Base-by-base conservation (phyloP, 2,888 invertebrate species). In the Altica lythri region DNA sequence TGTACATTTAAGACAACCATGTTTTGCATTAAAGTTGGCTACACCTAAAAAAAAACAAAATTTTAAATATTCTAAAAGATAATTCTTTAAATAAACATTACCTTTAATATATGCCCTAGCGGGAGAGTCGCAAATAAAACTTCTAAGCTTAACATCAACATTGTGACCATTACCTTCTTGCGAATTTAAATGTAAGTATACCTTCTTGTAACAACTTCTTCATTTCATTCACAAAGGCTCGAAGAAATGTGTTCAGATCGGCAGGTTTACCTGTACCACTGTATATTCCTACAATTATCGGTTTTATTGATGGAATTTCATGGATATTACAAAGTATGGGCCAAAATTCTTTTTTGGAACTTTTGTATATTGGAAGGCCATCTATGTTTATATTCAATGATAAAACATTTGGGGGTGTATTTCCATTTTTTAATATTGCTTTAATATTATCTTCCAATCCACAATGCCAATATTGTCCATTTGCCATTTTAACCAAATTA, bases 291-390 rank as follows among this genome's bases (percentile, higher is more conserved):
- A 60, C 53, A 37, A 54, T 30, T 30, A 57, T 45, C 12, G 54
- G 60, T 47, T 53, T 38, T 25, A 59, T 9, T 29, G 52, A 13
- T 6, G 56, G 49, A 8, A 52, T 16, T 47, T 61, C 40, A 22
- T 19, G 22, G 8, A 22, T 19, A 12, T 40, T 40, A 16, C 19
- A 40, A 37, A 47, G 49, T 18, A 62, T 62, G 17, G 62, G 62
- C 58, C 62, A 63, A 49, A 63, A 63, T 49, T 64, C 61, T 22
- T 44, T 32, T 17, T 47, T 59, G 2, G 51, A 53, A 43, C 59
- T 55, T 40, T 53, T 58, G 47, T 63, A 55, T 50, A 64, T 53
- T 16, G 62, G 60, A 16, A 64, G 30, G 4, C 60, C 62, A 49
- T 61, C 59, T 6, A 63, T 49, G 40, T 63, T 64, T 13, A 64